A percentile compares a stretch with the other conserved stretches of the same genome.
phyloP scores from a whole-genome alignment of 2,888 invertebrate genomes.

The Prosopocoilus inquinatus region DNA sequence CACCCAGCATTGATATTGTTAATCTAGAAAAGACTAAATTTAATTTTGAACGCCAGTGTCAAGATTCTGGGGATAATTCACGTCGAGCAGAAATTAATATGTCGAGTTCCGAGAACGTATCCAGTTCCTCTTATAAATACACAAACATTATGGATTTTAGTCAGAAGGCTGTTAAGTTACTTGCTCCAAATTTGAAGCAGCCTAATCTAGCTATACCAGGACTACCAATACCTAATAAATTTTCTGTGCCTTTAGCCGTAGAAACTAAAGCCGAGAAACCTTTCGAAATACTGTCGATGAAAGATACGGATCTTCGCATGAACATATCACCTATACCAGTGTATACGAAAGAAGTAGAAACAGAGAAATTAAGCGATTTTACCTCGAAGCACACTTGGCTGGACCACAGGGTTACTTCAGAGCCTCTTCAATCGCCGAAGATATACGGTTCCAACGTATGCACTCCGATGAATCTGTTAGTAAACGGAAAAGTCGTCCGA shows the following conservation, averaged over 20 bases:
- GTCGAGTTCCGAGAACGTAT: constrained; percentile 9
- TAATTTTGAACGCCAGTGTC: constrained; percentile 20
- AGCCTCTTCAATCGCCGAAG: constrained; percentile 37
- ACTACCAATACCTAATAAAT: constrained; percentile 35
- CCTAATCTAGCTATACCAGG: constrained; percentile 41
- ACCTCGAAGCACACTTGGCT: constrained; percentile 24
- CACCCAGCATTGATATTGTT: constrained; percentile 41
- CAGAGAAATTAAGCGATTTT: constrained; percentile 24
- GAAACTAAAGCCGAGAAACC: constrained; percentile 34
- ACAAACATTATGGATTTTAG: constrained; percentile 49
- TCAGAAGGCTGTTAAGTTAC: constrained; percentile 47
- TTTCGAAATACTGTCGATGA: constrained; percentile 38
- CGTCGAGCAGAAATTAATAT: not conserved
- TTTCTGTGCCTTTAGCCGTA: constrained; percentile 17
- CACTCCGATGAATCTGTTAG: constrained; percentile 54
- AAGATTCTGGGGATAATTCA: constrained; percentile 4
- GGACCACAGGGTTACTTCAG: constrained; percentile 2
- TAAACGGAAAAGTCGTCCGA: constrained; percentile 74
- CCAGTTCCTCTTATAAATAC: constrained; percentile 33
- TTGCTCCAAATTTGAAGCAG: constrained; percentile 49
- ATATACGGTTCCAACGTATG: constrained; percentile 43
- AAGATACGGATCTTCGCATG: constrained; percentile 6
- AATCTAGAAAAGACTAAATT: constrained; percentile 34
- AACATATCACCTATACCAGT: constrained; percentile 15
- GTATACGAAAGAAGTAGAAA: constrained; percentile 59